Evolutionary conservation across 2,113 vertebrate species (phyloP).

Genomic region (Nicator chloris): DNA sequence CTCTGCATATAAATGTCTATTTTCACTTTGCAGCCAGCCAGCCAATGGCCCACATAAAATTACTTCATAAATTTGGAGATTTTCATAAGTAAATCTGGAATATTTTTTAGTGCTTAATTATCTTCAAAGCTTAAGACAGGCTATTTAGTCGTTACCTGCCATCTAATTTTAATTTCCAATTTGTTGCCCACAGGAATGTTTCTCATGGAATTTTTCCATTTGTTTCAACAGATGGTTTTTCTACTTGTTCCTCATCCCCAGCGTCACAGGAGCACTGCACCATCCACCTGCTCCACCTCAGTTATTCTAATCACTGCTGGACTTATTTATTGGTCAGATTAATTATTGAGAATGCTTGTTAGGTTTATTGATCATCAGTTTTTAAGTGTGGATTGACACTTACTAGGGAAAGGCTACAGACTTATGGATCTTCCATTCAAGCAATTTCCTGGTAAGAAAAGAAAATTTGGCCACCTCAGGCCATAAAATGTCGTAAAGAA

Average conservation of each 20-base stretch:
- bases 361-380: neutral
- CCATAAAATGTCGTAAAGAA: neutral
- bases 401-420: neutral
- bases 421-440: neutral
- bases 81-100: neutral
- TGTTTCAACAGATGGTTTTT: neutral
- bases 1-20: neutral
- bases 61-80: neutral
- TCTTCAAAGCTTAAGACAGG: neutral
- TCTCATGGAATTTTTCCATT: neutral
- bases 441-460: neutral
- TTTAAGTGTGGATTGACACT: neutral
- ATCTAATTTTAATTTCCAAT: neutral
- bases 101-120: neutral
- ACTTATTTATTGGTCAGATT: neutral
- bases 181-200: neutral
- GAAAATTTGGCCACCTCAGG: neutral
- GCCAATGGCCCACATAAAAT: neutral
- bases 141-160: neutral
- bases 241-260: neutral
- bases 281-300: neutral
- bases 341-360: neutral
- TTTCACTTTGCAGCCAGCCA: neutral
- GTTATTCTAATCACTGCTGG: neutral
- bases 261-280: neutral